Conservation (phyloP, 2,113 vertebrate species). For the Vombatus ursinus region DNA sequence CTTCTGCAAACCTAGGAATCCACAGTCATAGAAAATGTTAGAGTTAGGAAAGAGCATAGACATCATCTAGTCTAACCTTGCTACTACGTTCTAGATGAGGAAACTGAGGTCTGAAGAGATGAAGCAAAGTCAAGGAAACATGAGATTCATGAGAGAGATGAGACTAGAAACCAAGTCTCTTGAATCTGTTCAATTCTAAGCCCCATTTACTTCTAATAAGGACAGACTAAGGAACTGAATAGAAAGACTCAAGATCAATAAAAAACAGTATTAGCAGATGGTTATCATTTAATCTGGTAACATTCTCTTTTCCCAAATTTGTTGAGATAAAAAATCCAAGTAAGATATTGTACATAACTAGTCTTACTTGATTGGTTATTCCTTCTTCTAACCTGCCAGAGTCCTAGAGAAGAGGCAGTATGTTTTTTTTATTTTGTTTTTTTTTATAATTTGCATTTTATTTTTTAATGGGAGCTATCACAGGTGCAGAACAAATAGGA, state of each 20-base stretch:
- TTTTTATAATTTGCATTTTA: background rate
- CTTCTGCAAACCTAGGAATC: conserved; percentile 52
- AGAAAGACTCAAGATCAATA: conserved; percentile 62
- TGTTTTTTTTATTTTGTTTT: no score
- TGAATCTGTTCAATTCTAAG: conserved; percentile 35
- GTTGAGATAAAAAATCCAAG: conserved; percentile 34
- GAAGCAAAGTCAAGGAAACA: background rate
- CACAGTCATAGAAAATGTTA: background rate
- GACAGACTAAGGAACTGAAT: conserved; percentile 47
- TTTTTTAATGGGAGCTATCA: background rate
- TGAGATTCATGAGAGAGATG: background rate
- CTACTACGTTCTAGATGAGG: background rate
- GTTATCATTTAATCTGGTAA: conserved; percentile 73
- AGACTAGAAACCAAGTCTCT: background rate
- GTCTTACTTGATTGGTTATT: background rate
- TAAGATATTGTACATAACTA: background rate
- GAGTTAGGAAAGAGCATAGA: background rate
- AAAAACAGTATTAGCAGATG: conserved; percentile 65
- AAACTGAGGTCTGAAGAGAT: background rate
- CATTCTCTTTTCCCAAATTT: conserved; percentile 57
- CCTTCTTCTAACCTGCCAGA: background rate
- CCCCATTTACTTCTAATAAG: conserved; percentile 13
- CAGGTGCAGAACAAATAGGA: background rate
- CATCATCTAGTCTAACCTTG: background rate
- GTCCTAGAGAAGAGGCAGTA: background rate